Evolutionary conservation across 2,888 invertebrate genomes (phyloP).

Genomic region (Zootermopsis nevadensis): DNA sequence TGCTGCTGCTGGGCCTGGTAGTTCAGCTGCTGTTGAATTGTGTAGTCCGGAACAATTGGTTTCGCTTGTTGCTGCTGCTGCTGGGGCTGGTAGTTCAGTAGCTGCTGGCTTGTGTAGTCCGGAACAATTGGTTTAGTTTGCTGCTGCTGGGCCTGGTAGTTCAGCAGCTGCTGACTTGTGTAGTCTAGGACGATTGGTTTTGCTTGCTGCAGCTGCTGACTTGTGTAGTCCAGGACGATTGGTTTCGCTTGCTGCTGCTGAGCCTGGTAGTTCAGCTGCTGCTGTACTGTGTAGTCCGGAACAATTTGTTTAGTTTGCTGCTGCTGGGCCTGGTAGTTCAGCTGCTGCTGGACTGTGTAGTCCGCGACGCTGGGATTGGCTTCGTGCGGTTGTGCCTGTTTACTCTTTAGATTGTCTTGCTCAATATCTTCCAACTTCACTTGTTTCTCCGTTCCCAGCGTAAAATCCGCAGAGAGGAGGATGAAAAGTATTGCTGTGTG

Average conservation of each 20-base stretch:
- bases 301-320: conserved; percentile 9
- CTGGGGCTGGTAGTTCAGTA: no score
- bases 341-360: conserved; percentile 42
- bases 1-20: conserved; percentile 46
- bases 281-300: no score
- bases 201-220: no score
- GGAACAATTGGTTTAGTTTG: no score
- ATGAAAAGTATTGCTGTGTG: conserved; percentile 9
- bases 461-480: background rate
- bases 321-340: conserved; percentile 43
- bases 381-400: conserved; percentile 57
- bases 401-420: conserved; percentile 74
- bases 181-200: conserved; percentile 2
- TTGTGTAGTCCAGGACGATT: no score
- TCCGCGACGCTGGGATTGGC: conserved; percentile 1
- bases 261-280: conserved; percentile 36
- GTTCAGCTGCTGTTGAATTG: conserved; percentile 49
- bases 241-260: conserved; percentile 39
- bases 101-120: no score
- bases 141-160: conserved; percentile 35
- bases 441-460: conserved; percentile 66
- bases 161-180: conserved; percentile 48
- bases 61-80: no score
- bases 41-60: conserved; percentile 7
- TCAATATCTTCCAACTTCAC: conserved; percentile 81